Percentiles rank a stretch among this genome's conserved stretches.
phyloP scores from a whole-genome alignment of 2,888 invertebrate species.

The Andrena dorsata region DNA sequence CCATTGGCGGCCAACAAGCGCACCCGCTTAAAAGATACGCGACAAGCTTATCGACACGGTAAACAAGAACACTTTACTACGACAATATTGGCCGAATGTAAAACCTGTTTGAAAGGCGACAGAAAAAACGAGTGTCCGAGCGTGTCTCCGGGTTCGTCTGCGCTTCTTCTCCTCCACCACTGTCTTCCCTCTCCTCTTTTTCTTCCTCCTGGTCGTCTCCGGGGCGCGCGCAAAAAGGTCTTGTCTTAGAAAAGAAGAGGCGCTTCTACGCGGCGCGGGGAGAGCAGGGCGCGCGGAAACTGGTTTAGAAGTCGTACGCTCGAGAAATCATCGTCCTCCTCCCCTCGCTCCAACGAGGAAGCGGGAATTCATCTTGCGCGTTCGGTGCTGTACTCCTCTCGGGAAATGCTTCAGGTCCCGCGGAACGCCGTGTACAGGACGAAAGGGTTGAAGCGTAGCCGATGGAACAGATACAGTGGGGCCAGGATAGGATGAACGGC shows the following conservation, averaged over 20 bases:
- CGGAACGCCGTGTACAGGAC: not conserved
- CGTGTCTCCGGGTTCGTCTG: conserved; percentile 48
- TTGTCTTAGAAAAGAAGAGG: conserved; percentile 65
- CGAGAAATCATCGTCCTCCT: conserved; percentile 51
- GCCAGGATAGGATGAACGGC: not conserved
- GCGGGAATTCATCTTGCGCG: conserved; percentile 29
- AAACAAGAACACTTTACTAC: conserved; percentile 71
- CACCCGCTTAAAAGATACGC: conserved; percentile 72
- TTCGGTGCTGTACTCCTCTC: conserved; percentile 13
- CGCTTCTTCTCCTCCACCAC: conserved; percentile 8
- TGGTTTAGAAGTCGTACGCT: conserved; percentile 70
- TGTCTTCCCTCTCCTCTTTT: not conserved
- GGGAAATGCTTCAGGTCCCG: conserved; percentile 24
- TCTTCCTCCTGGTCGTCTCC: not conserved
- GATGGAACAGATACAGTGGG: not conserved
- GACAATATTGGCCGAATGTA: conserved; percentile 74
- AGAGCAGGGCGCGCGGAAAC: conserved; percentile 60
- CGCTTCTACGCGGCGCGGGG: conserved; percentile 48
- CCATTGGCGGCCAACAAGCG: conserved; percentile 78
- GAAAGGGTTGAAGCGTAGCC: not conserved
- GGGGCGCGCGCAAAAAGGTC: conserved; percentile 47
- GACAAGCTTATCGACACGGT: conserved; percentile 73
- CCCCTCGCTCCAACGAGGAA: conserved; percentile 27
- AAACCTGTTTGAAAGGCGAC: conserved; percentile 73
- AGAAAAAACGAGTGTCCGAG: conserved; percentile 58